These are phyloP conservation scores for Eunapius fragilis DNA, from an alignment of 37 sponge, comb jelly and placozoan genomes.

Conservation along the genomic window DNA sequence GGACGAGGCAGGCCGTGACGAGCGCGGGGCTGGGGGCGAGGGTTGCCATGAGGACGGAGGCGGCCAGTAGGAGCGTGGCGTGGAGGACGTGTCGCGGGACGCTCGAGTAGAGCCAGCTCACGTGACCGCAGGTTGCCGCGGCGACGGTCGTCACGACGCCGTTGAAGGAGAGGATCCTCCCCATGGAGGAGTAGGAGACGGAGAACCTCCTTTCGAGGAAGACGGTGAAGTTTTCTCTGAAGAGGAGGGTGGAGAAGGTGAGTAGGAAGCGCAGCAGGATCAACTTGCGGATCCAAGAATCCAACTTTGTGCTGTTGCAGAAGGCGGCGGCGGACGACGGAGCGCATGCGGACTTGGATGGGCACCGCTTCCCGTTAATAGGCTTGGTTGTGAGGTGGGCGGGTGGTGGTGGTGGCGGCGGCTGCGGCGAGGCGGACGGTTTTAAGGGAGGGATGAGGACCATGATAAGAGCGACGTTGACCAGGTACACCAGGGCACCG, in stretches of 20 bases:
- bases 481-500: too few species aligned
- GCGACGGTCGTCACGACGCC: conserved; percentile 46
- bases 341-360: too few species aligned
- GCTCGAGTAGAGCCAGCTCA: conserved; percentile 54
- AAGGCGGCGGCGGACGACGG: too few species aligned
- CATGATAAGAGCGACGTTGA: too few species aligned
- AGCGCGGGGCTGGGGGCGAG: conserved; percentile 33
- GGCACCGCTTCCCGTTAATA: too few species aligned
- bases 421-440: too few species aligned
- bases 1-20: conserved; percentile 35
- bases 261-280: conserved; percentile 52
- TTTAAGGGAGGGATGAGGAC: too few species aligned
- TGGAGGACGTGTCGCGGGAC: conserved; percentile 37
- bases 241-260: conserved; percentile 55
- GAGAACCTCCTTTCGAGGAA: conserved; percentile 57
- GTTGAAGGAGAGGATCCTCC: conserved; percentile 67
- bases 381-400: too few species aligned
- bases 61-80: conserved; percentile 27
- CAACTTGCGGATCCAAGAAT: conserved; percentile 12
- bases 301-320: too few species aligned
- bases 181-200: conserved; percentile 40
- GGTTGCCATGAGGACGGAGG: conserved; percentile 23
- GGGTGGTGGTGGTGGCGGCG: too few species aligned
- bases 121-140: conserved; percentile 31
- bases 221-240: conserved; percentile 59